Conservation (phyloP, 2,797 vertebrate genomes). For the Sciurus carolinensis region DNA sequence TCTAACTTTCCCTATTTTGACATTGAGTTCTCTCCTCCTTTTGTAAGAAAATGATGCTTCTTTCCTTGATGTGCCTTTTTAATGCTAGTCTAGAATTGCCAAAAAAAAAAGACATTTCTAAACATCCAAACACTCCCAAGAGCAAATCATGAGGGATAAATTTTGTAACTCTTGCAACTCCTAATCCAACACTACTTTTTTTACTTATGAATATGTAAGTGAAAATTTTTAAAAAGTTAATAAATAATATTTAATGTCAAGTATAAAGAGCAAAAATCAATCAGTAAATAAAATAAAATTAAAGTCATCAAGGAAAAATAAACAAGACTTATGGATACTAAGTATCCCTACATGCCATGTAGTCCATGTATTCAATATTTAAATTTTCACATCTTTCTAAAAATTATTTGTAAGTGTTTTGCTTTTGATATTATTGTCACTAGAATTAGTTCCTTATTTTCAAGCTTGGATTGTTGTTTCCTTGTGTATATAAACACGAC, state of each 20-base stretch:
- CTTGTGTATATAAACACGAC: too few species aligned
- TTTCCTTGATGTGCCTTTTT: slow-evolving; percentile 11
- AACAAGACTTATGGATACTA: too few species aligned
- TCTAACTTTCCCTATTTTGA: slow-evolving; percentile 21
- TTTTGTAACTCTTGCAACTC: slow-evolving; percentile 48
- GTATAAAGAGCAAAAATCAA: not conserved
- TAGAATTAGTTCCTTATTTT: too few species aligned
- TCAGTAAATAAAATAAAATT: too few species aligned
- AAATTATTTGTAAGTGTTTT: too few species aligned
- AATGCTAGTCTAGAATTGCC: slow-evolving; percentile 47
- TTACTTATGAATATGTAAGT: slow-evolving; percentile 54
- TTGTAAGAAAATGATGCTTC: slow-evolving; percentile 2
- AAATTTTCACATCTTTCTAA: too few species aligned
- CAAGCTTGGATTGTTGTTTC: too few species aligned
- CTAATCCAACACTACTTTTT: slow-evolving; percentile 11
- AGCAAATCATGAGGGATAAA: slow-evolving; percentile 50
- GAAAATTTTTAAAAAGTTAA: not conserved
- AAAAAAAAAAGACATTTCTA: slow-evolving; percentile 31
- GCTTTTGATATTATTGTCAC: too few species aligned
- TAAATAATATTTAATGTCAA: not conserved
- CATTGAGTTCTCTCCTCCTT: not conserved
- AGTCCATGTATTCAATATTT: too few species aligned
- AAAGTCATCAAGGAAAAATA: too few species aligned
- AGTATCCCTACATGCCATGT: too few species aligned
- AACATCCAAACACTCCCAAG: slow-evolving; percentile 34